phyloP scores from a whole-genome alignment of 2,888 invertebrate genomes.

The Ceramica pisi region DNA sequence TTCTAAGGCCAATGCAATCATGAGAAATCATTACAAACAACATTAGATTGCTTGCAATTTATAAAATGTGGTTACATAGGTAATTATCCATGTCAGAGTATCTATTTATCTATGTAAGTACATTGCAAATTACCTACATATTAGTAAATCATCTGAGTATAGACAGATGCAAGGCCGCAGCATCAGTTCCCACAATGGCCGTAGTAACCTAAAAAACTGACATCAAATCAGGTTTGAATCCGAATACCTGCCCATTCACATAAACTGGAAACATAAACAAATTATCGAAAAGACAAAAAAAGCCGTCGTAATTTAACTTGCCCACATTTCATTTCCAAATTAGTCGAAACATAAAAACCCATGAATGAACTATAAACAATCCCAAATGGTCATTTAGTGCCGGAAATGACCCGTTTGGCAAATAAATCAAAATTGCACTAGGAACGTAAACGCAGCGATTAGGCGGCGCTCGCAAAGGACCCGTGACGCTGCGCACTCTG shows the following conservation, averaged over 20 bases:
- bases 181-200: constrained; percentile 42
- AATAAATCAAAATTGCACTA: constrained; percentile 90
- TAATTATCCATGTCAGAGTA: constrained; percentile 67
- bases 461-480: constrained; percentile 76
- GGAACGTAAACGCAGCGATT: constrained; percentile 75
- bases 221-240: constrained; percentile 39
- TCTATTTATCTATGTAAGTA: constrained; percentile 51
- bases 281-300: constrained; percentile 53
- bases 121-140: constrained; percentile 49
- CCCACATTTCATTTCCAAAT: constrained; percentile 62
- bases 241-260: constrained; percentile 58
- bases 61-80: constrained; percentile 71
- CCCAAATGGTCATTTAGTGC: constrained; percentile 83
- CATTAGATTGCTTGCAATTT: constrained; percentile 77
- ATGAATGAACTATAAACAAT: constrained; percentile 72
- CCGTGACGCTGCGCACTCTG: constrained; percentile 70
- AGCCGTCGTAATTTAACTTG: constrained; percentile 46
- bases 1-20: constrained; percentile 75
- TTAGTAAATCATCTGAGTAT: constrained; percentile 48
- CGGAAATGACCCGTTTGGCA: constrained; percentile 85
- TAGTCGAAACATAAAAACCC: constrained; percentile 66
- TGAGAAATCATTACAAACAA: constrained; percentile 77
- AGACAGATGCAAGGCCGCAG: constrained; percentile 39
- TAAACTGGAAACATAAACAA: constrained; percentile 60
- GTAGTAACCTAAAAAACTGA: constrained; percentile 35